A percentile compares a stretch with the other conserved stretches of the same genome.
phyloP scores from a whole-genome alignment of 2,888 invertebrate genomes.

The Teinopalpus imperialis region DNA sequence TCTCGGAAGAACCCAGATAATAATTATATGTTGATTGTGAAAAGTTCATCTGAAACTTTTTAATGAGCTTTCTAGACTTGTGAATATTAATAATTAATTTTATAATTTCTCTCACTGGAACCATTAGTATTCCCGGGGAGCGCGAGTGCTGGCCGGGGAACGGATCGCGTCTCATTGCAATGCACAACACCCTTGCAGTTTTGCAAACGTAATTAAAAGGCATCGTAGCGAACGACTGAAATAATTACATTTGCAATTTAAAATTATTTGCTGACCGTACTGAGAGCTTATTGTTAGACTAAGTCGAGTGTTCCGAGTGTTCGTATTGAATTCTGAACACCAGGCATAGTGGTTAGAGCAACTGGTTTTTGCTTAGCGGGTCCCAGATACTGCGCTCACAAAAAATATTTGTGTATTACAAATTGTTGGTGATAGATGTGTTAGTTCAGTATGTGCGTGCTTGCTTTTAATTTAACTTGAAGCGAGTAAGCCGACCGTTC shows the following conservation, averaged over 20 bases:
- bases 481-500: too few relatives aligned
- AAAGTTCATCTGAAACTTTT: constrained; percentile 14
- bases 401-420: too few relatives aligned
- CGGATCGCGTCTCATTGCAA: constrained; percentile 15
- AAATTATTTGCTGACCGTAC: constrained; percentile 24
- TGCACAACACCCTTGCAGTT: constrained; percentile 3
- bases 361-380: too few relatives aligned
- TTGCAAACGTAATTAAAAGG: constrained; percentile 29
- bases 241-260: constrained; percentile 37
- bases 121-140: constrained; percentile 7
- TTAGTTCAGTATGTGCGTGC: too few relatives aligned
- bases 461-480: too few relatives aligned
- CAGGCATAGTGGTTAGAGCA: too few relatives aligned
- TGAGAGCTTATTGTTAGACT: constrained; percentile 4
- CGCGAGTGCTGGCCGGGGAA: background rate
- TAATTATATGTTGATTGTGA: constrained; percentile 8
- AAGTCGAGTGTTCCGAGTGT: too few relatives aligned
- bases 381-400: too few relatives aligned
- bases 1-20: too few relatives aligned
- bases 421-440: too few relatives aligned
- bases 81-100: constrained; percentile 21
- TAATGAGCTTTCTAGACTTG: constrained; percentile 14
- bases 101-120: background rate
- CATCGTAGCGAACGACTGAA: constrained; percentile 22
- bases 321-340: too few relatives aligned